Percentiles rank a stretch among this genome's conserved stretches.
phyloP scores from a whole-genome alignment of 2,888 invertebrate genomes.

The Ypsolopha sequella region DNA sequence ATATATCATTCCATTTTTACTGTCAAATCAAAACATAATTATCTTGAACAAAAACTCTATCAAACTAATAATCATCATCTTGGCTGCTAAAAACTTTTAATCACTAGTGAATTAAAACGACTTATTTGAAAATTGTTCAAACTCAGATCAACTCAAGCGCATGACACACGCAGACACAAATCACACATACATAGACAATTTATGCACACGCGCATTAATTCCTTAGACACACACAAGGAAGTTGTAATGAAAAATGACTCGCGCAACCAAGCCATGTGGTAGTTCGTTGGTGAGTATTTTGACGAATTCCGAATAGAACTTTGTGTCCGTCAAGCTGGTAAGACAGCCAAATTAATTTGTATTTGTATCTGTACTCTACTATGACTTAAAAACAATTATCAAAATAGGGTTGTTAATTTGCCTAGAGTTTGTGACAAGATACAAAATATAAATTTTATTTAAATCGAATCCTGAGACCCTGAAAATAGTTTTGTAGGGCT shows the following conservation, averaged over 20 bases:
- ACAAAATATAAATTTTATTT: no score
- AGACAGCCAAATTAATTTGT: not conserved
- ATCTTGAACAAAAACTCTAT: no score
- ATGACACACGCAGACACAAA: not conserved
- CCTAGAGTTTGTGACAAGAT: not conserved
- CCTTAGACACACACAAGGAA: constrained; percentile 17
- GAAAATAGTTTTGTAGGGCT: no score
- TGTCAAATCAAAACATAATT: no score
- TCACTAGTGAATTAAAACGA: not conserved
- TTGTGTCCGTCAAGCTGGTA: constrained; percentile 21
- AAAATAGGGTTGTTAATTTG: not conserved
- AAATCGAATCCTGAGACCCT: no score
- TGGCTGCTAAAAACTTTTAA: no score
- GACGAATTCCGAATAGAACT: constrained; percentile 62
- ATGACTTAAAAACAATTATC: no score
- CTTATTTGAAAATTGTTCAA: not conserved
- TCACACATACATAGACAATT: constrained; percentile 11
- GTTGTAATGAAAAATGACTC: constrained; percentile 38
- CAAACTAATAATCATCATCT: no score
- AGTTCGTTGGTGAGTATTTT: constrained; percentile 58
- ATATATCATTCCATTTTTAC: no score
- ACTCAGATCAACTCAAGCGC: not conserved
- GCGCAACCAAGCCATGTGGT: constrained; percentile 48
- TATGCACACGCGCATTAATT: constrained; percentile 10
- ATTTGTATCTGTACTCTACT: not conserved